phyloP scores from a whole-genome alignment of 2,888 invertebrate genomes.

The Lottia scabra region DNA sequence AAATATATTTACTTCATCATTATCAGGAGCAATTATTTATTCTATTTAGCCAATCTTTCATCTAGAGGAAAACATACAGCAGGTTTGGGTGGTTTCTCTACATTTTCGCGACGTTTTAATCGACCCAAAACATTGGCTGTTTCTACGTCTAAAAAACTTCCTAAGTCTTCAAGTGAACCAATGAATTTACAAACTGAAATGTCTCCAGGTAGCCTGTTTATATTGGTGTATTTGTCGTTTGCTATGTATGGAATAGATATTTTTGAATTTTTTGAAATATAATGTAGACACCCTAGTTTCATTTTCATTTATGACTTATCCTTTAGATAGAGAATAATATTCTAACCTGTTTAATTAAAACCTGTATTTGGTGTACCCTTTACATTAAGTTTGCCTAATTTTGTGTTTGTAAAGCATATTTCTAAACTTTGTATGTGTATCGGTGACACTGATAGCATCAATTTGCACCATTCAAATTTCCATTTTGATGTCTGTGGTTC shows the following conservation, averaged over 20 bases:
- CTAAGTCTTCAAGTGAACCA: conserved; percentile 66
- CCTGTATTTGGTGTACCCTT: no score
- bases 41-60: conserved; percentile 25
- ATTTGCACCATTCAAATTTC: no score
- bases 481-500: no score
- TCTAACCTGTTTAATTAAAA: background rate
- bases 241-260: background rate
- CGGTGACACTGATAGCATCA: no score
- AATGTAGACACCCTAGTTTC: background rate
- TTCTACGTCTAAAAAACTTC: conserved; percentile 48
- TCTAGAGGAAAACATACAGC: conserved; percentile 15
- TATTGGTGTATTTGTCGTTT: background rate
- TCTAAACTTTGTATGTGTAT: no score
- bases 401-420: no score
- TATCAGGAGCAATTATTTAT: no score
- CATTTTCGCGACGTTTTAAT: conserved; percentile 44
- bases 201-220: conserved; percentile 56
- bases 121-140: conserved; percentile 59
- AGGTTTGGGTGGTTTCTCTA: conserved; percentile 41
- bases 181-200: conserved; percentile 67
- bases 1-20: no score
- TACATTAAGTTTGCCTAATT: no score
- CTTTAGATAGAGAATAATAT: background rate
- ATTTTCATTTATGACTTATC: background rate
- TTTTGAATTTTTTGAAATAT: background rate